Conservation (phyloP, 2,113 vertebrate genomes). For the Picathartes gymnocephalus region DNA sequence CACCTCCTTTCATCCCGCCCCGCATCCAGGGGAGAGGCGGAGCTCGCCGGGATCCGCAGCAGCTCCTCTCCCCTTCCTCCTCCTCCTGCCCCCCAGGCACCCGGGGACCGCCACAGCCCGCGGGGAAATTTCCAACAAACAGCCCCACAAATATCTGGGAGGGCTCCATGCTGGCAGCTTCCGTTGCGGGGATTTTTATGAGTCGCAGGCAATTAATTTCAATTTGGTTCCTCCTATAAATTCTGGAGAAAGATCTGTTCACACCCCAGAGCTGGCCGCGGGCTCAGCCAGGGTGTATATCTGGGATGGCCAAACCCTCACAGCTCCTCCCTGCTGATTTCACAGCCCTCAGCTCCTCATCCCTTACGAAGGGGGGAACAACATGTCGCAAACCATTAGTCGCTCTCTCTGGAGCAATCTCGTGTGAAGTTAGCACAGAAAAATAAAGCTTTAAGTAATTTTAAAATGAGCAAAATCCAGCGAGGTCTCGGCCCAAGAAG, state of each 20-base stretch:
- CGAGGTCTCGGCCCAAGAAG: neutral
- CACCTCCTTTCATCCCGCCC: neutral
- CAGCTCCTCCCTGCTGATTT: neutral
- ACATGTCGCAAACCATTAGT: rapidly evolving
- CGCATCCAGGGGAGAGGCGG: neutral
- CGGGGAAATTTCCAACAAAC: neutral
- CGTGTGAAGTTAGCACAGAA: neutral
- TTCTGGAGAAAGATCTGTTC: neutral
- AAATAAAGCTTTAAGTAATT: neutral
- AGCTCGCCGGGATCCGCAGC: neutral
- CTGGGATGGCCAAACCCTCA: neutral
- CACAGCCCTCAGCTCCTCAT: neutral
- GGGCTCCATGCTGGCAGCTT: too few relatives aligned
- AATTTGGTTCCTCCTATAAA: neutral
- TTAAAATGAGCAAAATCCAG: neutral
- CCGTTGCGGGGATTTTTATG: neutral
- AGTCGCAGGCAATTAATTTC: neutral
- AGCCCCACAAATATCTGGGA: neutral
- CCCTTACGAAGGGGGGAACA: rapidly evolving
- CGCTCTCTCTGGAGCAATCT: neutral
- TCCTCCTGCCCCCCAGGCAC: neutral
- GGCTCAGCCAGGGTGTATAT: neutral
- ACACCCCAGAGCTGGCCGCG: rapidly evolving
- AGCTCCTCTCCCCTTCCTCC: neutral
- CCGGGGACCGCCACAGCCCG: too few relatives aligned